These are phyloP conservation scores for Pyralis farinalis DNA, from an alignment of 2,888 invertebrate genomes.

Conservation along the genomic window DNA sequence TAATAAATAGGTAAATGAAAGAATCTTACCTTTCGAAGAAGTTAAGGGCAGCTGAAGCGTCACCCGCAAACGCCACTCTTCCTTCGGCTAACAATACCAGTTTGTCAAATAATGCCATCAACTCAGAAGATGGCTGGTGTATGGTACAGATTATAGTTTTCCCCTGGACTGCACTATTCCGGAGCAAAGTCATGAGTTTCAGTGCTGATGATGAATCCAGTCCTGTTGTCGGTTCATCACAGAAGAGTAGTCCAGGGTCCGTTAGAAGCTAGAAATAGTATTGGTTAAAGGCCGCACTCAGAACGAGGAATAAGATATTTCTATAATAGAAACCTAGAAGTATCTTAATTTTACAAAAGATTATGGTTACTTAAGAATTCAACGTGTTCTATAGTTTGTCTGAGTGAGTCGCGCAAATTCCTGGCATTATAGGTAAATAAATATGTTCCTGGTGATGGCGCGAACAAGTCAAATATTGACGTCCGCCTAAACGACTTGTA, in stretches of 20 bases:
- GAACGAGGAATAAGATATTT: too few species aligned
- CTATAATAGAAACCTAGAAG: too few species aligned
- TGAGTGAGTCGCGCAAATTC: too few species aligned
- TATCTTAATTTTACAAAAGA: too few species aligned
- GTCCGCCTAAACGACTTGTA: too few species aligned
- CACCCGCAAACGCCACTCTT: constrained; percentile 91
- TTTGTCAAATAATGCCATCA: constrained; percentile 90
- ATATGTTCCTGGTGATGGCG: too few species aligned
- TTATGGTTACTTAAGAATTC: too few species aligned
- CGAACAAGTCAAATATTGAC: too few species aligned
- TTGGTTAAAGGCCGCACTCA: too few species aligned
- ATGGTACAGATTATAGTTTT: constrained; percentile 96
- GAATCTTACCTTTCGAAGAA: constrained; percentile 84
- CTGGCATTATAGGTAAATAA: too few species aligned
- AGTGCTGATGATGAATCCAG: constrained; percentile 95
- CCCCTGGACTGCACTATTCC: constrained; percentile 86
- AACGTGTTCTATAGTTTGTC: too few species aligned
- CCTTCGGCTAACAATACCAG: constrained; percentile 93
- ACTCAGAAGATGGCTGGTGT: constrained; percentile 95
- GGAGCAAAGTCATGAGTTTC: constrained; percentile 87
- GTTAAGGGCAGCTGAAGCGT: constrained; percentile 65
- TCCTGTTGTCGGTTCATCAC: constrained; percentile 98
- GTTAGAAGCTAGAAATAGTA: constrained; percentile 85
- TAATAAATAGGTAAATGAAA: too few species aligned
- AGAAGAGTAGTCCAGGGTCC: constrained; percentile 94